phyloP scores from a whole-genome alignment of 30 jellyfish, hydroid and myxozoan species.

The Calvadosia cruxmelitensis region DNA sequence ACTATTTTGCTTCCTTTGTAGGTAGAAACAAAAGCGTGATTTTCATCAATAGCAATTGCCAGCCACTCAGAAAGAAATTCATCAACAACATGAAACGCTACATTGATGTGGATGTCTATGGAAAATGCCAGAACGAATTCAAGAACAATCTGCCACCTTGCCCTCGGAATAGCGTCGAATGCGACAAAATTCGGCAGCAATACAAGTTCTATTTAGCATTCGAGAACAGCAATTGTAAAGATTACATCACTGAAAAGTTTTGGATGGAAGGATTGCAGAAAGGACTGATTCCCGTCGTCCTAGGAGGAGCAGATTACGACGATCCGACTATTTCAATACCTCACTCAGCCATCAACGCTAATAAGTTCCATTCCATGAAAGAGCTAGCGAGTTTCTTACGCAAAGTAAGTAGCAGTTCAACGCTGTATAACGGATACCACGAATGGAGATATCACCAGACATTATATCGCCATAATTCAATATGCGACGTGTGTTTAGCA shows the following conservation, averaged over 20 bases:
- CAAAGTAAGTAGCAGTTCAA: conserved; percentile 44
- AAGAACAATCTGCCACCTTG: conserved; percentile 33
- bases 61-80: conserved; percentile 21
- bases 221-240: conserved; percentile 74
- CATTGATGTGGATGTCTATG: conserved; percentile 61
- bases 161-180: conserved; percentile 23
- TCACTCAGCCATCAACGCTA: conserved; percentile 40
- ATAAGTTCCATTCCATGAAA: conserved; percentile 19
- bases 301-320: conserved; percentile 63
- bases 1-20: not conserved
- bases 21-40: conserved; percentile 42
- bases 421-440: conserved; percentile 56
- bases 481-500: conserved; percentile 67
- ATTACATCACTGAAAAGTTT: conserved; percentile 77
- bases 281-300: conserved; percentile 69
- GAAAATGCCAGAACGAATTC: conserved; percentile 43
- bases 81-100: conserved; percentile 24
- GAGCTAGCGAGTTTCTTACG: conserved; percentile 36
- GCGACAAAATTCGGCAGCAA: conserved; percentile 38
- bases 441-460: conserved; percentile 60
- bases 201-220: conserved; percentile 74
- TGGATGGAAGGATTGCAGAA: conserved; percentile 49
- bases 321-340: conserved; percentile 43
- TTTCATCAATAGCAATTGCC: conserved; percentile 59
- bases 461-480: conserved; percentile 20